Evolutionary conservation across 2,888 invertebrate species (phyloP).

Genomic region (Rhagium mordax): DNA sequence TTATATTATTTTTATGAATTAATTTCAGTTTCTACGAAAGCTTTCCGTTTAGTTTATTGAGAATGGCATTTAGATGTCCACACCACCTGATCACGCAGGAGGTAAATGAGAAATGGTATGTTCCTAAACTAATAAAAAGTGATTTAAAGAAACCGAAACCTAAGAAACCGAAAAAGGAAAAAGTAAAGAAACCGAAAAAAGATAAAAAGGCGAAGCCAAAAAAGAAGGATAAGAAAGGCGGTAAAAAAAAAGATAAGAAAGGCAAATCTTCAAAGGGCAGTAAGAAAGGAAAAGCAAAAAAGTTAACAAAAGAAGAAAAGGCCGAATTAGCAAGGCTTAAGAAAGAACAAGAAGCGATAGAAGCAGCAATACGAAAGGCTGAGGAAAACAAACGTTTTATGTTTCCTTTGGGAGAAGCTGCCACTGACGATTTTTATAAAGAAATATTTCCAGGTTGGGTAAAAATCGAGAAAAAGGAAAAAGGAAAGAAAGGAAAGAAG

Average conservation of each 20-base stretch:
- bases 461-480: constrained; percentile 47
- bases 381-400: constrained; percentile 64
- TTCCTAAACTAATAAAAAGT: constrained; percentile 64
- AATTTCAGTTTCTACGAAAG: constrained; percentile 65
- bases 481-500: constrained; percentile 29
- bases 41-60: constrained; percentile 65
- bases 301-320: constrained; percentile 58
- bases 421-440: constrained; percentile 63
- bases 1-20: no score
- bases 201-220: constrained; percentile 32
- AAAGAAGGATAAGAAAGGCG: constrained; percentile 27
- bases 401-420: constrained; percentile 66
- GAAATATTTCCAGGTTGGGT: constrained; percentile 64
- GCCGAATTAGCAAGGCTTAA: constrained; percentile 57
- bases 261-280: constrained; percentile 45
- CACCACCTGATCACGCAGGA: constrained; percentile 63
- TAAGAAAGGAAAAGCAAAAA: constrained; percentile 49
- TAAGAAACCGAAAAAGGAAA: constrained; percentile 50
- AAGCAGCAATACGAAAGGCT: constrained; percentile 54
- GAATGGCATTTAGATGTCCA: constrained; percentile 60
- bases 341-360: constrained; percentile 56
- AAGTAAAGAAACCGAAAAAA: constrained; percentile 52
- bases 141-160: constrained; percentile 60
- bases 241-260: constrained; percentile 34
- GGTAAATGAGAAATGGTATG: constrained; percentile 63